Conservation (phyloP, 2,888 invertebrate genomes). For the Lottia gigantea region DNA sequence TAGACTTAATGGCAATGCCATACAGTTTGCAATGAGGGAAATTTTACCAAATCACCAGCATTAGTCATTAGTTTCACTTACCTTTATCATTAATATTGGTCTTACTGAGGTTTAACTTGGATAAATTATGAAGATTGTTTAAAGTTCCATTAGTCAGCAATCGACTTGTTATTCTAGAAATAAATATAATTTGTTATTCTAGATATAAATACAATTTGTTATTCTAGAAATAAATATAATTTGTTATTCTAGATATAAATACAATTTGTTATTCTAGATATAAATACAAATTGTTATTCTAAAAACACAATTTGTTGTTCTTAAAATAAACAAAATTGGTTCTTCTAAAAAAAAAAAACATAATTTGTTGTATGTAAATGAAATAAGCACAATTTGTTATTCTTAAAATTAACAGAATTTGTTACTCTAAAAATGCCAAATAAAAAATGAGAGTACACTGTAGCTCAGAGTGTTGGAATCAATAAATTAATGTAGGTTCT, state of each 20-base stretch:
- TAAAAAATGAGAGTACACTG: too few relatives aligned
- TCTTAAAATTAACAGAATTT: too few relatives aligned
- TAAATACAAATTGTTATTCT: neutral
- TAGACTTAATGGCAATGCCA: too few relatives aligned
- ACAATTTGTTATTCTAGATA: slow-evolving; percentile 52
- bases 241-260: neutral
- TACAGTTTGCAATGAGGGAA: neutral
- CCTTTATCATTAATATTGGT: slow-evolving; percentile 56
- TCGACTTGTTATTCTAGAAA: slow-evolving; percentile 53
- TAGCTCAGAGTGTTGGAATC: too few relatives aligned
- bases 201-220: slow-evolving; percentile 43
- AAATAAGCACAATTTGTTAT: too few relatives aligned
- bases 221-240: slow-evolving; percentile 42
- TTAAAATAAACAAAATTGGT: slow-evolving; percentile 29
- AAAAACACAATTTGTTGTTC: slow-evolving; percentile 49
- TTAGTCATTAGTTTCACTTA: slow-evolving; percentile 23
- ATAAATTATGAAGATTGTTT: slow-evolving; percentile 46
- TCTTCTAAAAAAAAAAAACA: neutral
- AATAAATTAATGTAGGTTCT: too few relatives aligned
- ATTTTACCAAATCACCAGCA: neutral
- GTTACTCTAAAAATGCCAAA: too few relatives aligned
- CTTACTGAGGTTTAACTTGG: slow-evolving; percentile 59
- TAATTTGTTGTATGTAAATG: too few relatives aligned
- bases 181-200: neutral
- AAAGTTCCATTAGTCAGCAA: slow-evolving; percentile 49